These are phyloP conservation scores for Marmota monax DNA, from an alignment of 2,113 vertebrate genomes.

Conservation along the genomic window DNA sequence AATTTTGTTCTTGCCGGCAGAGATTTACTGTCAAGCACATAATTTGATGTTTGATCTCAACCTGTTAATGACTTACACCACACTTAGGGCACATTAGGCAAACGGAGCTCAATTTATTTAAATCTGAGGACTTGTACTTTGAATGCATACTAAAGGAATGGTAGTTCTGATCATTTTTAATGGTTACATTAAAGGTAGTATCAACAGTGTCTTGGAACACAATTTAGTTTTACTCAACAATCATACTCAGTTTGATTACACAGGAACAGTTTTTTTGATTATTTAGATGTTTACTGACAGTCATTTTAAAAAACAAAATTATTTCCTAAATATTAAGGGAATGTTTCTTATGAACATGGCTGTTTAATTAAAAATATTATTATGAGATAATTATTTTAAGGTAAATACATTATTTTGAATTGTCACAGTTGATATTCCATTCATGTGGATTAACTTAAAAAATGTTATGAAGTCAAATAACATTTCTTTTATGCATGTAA, in stretches of 20 bases:
- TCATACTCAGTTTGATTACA: neutral
- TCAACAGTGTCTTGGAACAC: neutral
- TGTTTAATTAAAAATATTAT: neutral
- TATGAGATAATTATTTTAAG: neutral
- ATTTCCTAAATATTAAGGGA: neutral
- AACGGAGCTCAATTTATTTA: slow-evolving; percentile 52
- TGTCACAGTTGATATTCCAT: neutral
- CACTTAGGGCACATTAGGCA: slow-evolving; percentile 48
- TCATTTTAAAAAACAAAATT: neutral
- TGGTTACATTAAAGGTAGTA: neutral
- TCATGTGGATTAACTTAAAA: neutral
- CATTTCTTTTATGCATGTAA: neutral
- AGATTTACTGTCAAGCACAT: slow-evolving; percentile 68
- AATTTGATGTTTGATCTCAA: slow-evolving; percentile 73
- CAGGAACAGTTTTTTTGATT: neutral
- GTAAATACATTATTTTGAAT: neutral
- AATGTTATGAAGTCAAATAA: neutral
- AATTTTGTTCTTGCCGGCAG: slow-evolving; percentile 72
- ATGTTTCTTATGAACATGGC: neutral
- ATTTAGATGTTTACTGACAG: neutral
- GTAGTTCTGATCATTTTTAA: neutral
- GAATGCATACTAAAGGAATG: neutral
- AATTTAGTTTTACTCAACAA: neutral
- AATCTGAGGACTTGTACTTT: slow-evolving; percentile 18
- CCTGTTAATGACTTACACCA: slow-evolving; percentile 67